These are phyloP conservation scores for Rissa tridactyla DNA, from an alignment of 2,113 vertebrate species.

Conservation along the genomic window DNA sequence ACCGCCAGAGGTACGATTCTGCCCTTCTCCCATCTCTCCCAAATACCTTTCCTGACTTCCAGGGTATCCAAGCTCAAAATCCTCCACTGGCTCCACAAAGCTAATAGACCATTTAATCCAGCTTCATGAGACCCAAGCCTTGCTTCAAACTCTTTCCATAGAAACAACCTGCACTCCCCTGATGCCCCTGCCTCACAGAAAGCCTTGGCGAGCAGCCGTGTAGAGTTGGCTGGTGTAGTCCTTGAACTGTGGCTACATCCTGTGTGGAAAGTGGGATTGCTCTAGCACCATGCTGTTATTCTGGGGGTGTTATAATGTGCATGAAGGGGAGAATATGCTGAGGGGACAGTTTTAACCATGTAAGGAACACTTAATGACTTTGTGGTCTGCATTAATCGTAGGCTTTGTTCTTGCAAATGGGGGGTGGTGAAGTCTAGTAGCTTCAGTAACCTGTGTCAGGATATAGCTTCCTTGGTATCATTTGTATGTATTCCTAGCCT, in stretches of 20 bases:
- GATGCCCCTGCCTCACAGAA: background rate
- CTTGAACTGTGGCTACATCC: background rate
- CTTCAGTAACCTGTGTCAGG: background rate
- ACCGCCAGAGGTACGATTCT: background rate
- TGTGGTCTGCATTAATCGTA: background rate
- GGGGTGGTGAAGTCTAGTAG: rapidly evolving
- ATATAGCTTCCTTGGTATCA: background rate
- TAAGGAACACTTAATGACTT: background rate
- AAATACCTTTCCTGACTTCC: background rate
- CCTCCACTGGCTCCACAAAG: background rate
- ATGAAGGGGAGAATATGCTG: background rate
- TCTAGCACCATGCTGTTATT: background rate
- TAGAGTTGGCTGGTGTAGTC: background rate
- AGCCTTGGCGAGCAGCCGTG: background rate
- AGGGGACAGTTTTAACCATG: background rate
- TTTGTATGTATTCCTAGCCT: background rate
- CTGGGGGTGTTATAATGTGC: background rate
- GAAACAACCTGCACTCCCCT: background rate
- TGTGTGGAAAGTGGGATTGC: background rate
- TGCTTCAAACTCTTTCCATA: background rate
- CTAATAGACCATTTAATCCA: background rate
- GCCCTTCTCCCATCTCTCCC: background rate
- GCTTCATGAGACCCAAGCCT: background rate
- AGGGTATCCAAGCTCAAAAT: background rate
- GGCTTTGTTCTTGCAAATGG: background rate